These are phyloP conservation scores for Manis pentadactyla DNA, from an alignment of 2,797 vertebrate genomes.

Conservation along the genomic window DNA sequence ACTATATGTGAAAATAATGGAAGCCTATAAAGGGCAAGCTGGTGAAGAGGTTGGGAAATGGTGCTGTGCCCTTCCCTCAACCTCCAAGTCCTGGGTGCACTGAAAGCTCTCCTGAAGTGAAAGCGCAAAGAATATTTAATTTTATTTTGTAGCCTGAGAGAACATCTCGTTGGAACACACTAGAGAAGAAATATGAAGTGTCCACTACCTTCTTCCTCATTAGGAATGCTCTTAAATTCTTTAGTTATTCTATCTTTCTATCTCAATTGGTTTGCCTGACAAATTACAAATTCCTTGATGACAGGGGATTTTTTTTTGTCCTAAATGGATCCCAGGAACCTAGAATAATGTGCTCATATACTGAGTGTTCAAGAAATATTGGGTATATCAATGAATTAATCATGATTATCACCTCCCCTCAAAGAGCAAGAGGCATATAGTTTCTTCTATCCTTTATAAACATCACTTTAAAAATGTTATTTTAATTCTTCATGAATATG, in stretches of 20 bases:
- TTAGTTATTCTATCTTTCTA: background rate
- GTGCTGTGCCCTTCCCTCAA: background rate
- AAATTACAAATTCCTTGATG: background rate
- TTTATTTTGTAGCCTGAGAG: background rate
- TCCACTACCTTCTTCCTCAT: background rate
- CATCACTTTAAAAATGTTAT: background rate
- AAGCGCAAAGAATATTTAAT: background rate
- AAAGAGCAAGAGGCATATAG: background rate
- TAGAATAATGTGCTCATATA: background rate
- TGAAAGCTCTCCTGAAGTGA: background rate
- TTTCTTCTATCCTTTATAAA: background rate
- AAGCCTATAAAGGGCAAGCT: background rate
- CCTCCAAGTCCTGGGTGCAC: background rate
- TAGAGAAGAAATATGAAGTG: background rate
- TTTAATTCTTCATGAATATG: slow-evolving; percentile 16
- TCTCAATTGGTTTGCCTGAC: background rate
- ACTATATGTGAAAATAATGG: background rate
- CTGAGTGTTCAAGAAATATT: background rate
- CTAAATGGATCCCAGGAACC: background rate
- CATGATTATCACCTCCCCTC: background rate
- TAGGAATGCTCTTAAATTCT: background rate
- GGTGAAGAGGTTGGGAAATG: background rate
- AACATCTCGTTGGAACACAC: background rate
- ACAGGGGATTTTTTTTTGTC: background rate
- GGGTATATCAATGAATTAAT: background rate